Percentiles rank a stretch among this genome's conserved stretches.
Evolutionary conservation across 2,888 invertebrate species (phyloP).

Genomic region (Oscheius sp.): DNA sequence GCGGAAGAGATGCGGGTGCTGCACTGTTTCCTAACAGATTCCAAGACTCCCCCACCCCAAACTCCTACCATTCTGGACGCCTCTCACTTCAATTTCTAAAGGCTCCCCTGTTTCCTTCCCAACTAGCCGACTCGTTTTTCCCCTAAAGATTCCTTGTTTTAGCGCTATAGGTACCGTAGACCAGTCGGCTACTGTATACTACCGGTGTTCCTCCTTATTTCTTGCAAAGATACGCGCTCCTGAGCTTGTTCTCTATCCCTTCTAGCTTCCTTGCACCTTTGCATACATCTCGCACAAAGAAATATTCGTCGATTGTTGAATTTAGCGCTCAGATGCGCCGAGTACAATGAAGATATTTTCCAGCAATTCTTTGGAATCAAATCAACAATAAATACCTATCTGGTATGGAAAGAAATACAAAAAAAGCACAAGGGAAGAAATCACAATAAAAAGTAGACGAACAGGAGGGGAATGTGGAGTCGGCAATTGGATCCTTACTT

Average conservation of each 20-base stretch:
- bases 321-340: background rate
- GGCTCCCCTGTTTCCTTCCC: background rate
- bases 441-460: slow-evolving; percentile 7
- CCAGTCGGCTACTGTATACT: slow-evolving; percentile 27
- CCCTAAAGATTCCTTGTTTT: background rate
- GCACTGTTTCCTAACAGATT: slow-evolving; percentile 55
- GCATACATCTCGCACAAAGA: slow-evolving; percentile 6
- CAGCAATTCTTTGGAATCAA: background rate
- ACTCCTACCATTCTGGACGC: slow-evolving; percentile 17
- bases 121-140: slow-evolving; percentile 9
- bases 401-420: background rate
- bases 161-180: slow-evolving; percentile 15
- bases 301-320: slow-evolving; percentile 21
- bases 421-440: slow-evolving; percentile 7
- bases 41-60: slow-evolving; percentile 12
- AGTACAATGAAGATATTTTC: slow-evolving; percentile 27
- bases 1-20: slow-evolving; percentile 65
- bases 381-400: background rate
- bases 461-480: background rate
- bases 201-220: slow-evolving; percentile 22
- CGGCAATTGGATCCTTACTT: slow-evolving; percentile 44
- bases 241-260: slow-evolving; percentile 1
- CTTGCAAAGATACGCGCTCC: slow-evolving; percentile 17
- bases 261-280: background rate
- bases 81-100: slow-evolving; percentile 18